Base-by-base conservation (phyloP, 2,888 invertebrate species). In the Microchrysa polita region DNA sequence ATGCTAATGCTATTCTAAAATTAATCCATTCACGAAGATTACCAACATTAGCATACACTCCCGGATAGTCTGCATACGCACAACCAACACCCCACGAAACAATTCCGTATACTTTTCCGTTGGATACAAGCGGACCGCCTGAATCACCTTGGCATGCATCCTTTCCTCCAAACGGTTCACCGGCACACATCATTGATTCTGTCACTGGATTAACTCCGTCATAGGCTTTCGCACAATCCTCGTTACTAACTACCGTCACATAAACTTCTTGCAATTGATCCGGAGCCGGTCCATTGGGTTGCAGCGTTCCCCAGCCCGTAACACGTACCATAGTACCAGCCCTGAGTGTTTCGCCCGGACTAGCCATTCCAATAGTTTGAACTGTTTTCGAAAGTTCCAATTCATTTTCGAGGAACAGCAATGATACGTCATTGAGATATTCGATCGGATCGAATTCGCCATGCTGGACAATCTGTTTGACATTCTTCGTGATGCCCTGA, bases 401-500 rank as follows among this genome's bases (percentile, higher is more conserved):
- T 0, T 86, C 83, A 10, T 79, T 82, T 0, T 83, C 73, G 1
- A 89, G 81, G 83, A 86, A 85, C 2, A 88, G 77, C 0, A 88
- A 76, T 0, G 87, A 88, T 2, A 88, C 81, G 57, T 89, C 88
- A 73, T 83, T 85, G 74, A 88, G 87, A 34, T 52, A 72, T 61
- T 18, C 53, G 7, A n/a, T 60, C 2, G 34, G 14, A 40, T 61
- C 27, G 14, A 48, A 72, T 2, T 34, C 48, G 18, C 18, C 52
- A 16, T 72, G 72, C 18, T 44, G 52, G 5, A 61, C 52, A 22
- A 60, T 23, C 12, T 2, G 12, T 22, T 72, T 72, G 10, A 72
- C 53, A 14, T 10, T 42, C 9, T 10, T 23, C 20, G 10, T 16
- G 5, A 52, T 7, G 12, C 63, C 63, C 7, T 34, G 53, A 9